Evolutionary conservation across 2,113 vertebrate genomes (phyloP), one percentile per base, ranked within the genome.

Genomic region (Malurus melanocephalus): DNA sequence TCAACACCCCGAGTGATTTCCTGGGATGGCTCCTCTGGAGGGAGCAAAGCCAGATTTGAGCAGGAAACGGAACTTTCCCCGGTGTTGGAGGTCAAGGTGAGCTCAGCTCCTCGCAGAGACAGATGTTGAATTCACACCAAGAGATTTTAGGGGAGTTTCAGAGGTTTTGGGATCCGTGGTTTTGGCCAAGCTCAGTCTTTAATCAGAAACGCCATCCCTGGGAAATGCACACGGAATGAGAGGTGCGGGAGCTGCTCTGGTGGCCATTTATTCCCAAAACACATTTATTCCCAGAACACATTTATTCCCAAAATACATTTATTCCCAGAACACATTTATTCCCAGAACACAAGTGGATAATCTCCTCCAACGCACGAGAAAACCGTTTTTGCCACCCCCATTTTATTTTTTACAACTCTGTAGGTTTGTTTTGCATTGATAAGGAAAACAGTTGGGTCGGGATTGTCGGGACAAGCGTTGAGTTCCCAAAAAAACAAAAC

Each of bases 141-240:
- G 65, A 91, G 46, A 33, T 80, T 91, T 91, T 86, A 72, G 89
- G 88, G 64, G 87, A 83, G 72, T 11, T 69, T 30, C 73, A 85
- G 84, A 81, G 78, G 67, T 66, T 92, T 92, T 85, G 86, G 89
- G 87, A 52, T 85, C 79, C 67, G 89, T 92, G 91, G 72, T 56
- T 95, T 93, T 85, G 85, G 82, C 80, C 87, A 60, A 19, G 64
- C 75, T 45, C 35, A 59, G 55, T 42, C 65, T 78, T 85, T 83
- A 83, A 91, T 78, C 76, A 74, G n/a, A 71, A 82, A 60, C 0
- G 5, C 73, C 68, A 23, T 89, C 78, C 60, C 46, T 61, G 77
- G 35, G 40, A 35, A 66, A 78, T 19, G 87, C 4, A 65, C 72
- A 21, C 46, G 1, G 8, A 28, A 20, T 8, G 43, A 45, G 78